Evolutionary conservation across 2,888 invertebrate species (phyloP).

Genomic region (Drosophila picticornis): DNA sequence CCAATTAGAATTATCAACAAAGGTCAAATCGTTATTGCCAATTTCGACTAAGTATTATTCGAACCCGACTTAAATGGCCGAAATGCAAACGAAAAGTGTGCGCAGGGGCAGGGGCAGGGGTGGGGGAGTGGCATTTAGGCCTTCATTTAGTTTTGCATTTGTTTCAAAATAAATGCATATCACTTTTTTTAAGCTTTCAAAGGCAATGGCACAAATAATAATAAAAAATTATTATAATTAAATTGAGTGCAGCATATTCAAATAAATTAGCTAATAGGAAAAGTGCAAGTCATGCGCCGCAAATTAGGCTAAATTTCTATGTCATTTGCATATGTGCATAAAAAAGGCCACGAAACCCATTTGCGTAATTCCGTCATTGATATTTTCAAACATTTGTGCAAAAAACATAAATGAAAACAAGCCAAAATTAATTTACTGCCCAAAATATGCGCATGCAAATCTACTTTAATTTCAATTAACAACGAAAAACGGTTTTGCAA

Average conservation of each 20-base stretch:
- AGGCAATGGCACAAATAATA: not conserved
- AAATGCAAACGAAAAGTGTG: not conserved
- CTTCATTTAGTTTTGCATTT: not conserved
- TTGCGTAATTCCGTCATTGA: not conserved
- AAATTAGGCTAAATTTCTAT: not conserved
- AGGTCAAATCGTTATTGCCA: not conserved
- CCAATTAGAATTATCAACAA: not conserved
- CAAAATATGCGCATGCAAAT: not conserved
- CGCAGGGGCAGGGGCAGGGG: fast-evolving
- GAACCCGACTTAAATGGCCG: not conserved
- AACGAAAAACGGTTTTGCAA: not conserved
- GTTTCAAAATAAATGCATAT: not conserved
- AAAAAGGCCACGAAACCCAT: not conserved
- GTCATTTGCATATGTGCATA: not conserved
- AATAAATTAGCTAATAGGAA: not conserved
- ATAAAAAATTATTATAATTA: not conserved
- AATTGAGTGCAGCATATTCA: slow-evolving; percentile 2
- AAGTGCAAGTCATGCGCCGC: not conserved
- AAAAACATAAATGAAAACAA: not conserved
- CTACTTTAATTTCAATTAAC: not conserved
- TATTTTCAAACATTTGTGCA: not conserved
- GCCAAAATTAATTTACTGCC: not conserved
- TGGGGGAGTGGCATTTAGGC: not conserved
- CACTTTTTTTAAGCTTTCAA: not conserved
- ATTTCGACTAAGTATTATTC: not conserved